These are phyloP conservation scores for Drosophila borborema DNA, from an alignment of 2,888 invertebrate genomes.

Conservation along the genomic window DNA sequence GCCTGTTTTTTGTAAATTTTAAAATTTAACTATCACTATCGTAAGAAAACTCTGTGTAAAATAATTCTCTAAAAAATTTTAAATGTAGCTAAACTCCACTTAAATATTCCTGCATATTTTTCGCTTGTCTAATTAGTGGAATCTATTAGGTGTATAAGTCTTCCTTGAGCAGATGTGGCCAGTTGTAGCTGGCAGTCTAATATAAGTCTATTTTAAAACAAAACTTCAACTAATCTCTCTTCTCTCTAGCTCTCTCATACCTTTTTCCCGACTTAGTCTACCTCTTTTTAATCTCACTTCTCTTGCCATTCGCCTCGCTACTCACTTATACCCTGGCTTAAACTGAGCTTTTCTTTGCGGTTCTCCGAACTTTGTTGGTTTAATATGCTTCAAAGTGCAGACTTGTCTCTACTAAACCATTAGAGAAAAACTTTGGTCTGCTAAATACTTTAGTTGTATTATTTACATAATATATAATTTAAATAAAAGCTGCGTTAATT, in stretches of 20 bases:
- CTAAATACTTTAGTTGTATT: too few relatives aligned
- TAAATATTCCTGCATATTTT: not conserved
- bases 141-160: too few relatives aligned
- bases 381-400: not conserved
- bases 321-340: not conserved
- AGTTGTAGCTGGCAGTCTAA: not conserved
- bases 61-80: not conserved
- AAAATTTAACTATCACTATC: too few relatives aligned
- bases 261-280: not conserved
- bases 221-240: not conserved
- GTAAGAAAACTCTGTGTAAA: not conserved
- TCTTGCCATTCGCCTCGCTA: too few relatives aligned
- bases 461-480: not conserved
- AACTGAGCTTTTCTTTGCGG: not conserved
- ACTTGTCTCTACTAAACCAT: not conserved
- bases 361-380: constrained; percentile 1
- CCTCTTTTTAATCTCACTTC: not conserved
- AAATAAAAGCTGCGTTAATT: not conserved
- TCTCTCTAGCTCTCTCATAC: not conserved
- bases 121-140: not conserved
- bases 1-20: too few relatives aligned
- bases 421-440: not conserved
- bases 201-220: not conserved
- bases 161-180: not conserved
- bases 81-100: not conserved